Evolutionary conservation across 2,113 vertebrate genomes (phyloP).

Genomic region (Ctenodactylus gundi): DNA sequence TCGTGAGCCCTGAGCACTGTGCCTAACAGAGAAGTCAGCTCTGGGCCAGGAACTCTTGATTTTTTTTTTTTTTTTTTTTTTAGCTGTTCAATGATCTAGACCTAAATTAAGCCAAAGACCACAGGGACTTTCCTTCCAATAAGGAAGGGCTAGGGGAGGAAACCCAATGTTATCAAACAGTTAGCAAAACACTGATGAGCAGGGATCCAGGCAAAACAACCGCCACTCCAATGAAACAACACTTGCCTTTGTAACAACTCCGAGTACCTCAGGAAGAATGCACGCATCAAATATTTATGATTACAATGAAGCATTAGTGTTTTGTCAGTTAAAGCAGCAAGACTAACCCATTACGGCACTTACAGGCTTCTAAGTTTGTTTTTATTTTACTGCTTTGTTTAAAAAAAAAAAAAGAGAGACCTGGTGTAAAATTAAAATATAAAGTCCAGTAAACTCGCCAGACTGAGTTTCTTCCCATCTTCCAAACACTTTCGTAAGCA

Average conservation of each 20-base stretch:
- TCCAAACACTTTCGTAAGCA: background rate
- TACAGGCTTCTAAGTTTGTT: background rate
- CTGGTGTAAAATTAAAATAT: background rate
- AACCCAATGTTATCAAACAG: constrained; percentile 20
- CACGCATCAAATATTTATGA: constrained; percentile 24
- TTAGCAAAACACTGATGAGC: constrained; percentile 42
- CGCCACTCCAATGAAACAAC: constrained; percentile 20
- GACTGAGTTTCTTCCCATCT: background rate
- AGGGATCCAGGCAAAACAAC: background rate
- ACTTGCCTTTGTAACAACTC: background rate
- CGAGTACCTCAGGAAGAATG: background rate
- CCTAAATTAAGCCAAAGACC: background rate
- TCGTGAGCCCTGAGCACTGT: background rate
- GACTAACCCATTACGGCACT: background rate
- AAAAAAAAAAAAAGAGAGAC: background rate
- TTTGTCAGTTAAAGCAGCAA: constrained; percentile 15
- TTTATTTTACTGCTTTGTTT: background rate
- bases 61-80: too few relatives aligned
- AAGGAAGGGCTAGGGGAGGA: background rate
- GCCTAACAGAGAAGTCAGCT: background rate
- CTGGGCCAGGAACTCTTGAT: background rate
- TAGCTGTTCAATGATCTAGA: background rate
- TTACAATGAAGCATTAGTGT: background rate
- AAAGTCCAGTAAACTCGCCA: background rate
- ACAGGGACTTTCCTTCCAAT: background rate